Base-by-base conservation (phyloP, 1,140 invertebrate genomes). In the Chrysomallon squamiferum region DNA sequence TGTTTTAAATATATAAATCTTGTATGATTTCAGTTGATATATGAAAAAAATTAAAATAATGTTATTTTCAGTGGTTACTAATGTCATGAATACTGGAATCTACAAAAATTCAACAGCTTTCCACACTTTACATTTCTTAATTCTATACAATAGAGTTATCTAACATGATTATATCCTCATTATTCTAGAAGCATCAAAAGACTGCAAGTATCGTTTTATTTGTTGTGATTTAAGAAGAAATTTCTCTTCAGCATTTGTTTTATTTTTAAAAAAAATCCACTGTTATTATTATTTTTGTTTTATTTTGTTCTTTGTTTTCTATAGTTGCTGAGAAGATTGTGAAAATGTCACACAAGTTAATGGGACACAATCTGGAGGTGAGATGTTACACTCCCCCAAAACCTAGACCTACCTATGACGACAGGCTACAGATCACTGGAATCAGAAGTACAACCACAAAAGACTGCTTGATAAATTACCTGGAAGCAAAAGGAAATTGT, bases 381-480 rank as follows among this genome's bases (percentile, higher is more conserved):
- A 62, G 56, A 27, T 18, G 54, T 13, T 65, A 60, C 33, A 56
- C 38, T 20, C 68, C 65, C 35, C 57, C 50, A 29, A 65, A 58
- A 59, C 52, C 62, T 52, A 11, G 64, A 29, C 57, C 25, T 4
- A 59, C 22, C 3, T 60, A 57, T 15, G 32, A 27, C 2, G 64
- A 66, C 27, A 66, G 64, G 32, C 30, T 72, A 18, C 49, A 70
- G 22, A 59, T 75, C 32, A 38, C 43, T 22, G 65, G 65, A 5
- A 20, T 75, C 0, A 63, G 60, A 18, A 43, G 50, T 27, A 65
- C 38, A 15, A 72, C 71, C 29, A 66, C 70, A 38, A 18, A 63
- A 5, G 66, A 75, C 27, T 59, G 59, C 20, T 43, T 75, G 20
- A 35, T 27, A 15, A 75, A 72, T 50, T 75, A 66, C 33, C 64